phyloP scores from a whole-genome alignment of 2,888 invertebrate genomes.

The Odontocerum albicorne region DNA sequence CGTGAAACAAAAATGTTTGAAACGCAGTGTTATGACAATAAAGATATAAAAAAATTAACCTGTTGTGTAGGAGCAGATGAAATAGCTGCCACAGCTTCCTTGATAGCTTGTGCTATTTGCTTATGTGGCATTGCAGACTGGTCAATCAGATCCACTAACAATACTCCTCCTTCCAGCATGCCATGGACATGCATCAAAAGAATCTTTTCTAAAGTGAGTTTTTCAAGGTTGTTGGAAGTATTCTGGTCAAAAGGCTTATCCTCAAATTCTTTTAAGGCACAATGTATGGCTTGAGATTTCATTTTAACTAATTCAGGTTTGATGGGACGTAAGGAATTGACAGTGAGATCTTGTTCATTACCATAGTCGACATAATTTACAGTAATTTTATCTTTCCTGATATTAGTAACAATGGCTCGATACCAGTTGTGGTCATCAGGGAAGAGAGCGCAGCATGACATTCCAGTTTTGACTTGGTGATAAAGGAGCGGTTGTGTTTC shows the following conservation, averaged over 20 bases:
- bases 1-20: no score
- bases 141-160: slow-evolving; percentile 65
- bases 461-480: slow-evolving; percentile 57
- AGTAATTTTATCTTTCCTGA: slow-evolving; percentile 60
- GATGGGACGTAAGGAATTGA: slow-evolving; percentile 63
- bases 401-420: slow-evolving; percentile 74
- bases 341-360: slow-evolving; percentile 79
- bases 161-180: slow-evolving; percentile 48
- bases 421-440: slow-evolving; percentile 86
- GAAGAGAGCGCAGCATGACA: slow-evolving; percentile 80
- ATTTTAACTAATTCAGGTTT: slow-evolving; percentile 64
- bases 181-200: slow-evolving; percentile 49
- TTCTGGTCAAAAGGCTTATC: slow-evolving; percentile 58
- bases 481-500: slow-evolving; percentile 48
- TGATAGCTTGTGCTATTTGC: slow-evolving; percentile 49
- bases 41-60: no score
- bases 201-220: slow-evolving; percentile 66
- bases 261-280: slow-evolving; percentile 69
- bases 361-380: slow-evolving; percentile 95
- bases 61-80: not conserved
- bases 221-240: slow-evolving; percentile 65
- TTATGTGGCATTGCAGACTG: slow-evolving; percentile 54
- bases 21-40: no score
- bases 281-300: slow-evolving; percentile 75
- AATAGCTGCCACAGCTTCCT: slow-evolving; percentile 21